Evolutionary conservation across 2,113 vertebrate species (phyloP).

Genomic region (Strigops habroptila): DNA sequence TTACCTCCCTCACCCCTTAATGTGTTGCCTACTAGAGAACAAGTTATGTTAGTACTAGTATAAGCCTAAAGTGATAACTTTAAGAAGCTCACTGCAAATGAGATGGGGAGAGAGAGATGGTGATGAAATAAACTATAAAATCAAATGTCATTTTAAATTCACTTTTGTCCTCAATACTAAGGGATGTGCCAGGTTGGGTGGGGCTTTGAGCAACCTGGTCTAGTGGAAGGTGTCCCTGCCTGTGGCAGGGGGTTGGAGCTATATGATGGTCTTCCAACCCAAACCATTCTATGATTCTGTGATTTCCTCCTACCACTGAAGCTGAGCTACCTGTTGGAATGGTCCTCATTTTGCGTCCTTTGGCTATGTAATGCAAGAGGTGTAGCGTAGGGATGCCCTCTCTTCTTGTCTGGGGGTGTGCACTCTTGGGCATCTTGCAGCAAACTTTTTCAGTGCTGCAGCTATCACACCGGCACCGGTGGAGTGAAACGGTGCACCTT

Average conservation of each 20-base stretch:
- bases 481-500: rapidly evolving
- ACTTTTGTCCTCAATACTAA: background rate
- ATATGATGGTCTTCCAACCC: background rate
- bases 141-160: background rate
- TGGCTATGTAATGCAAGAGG: no score
- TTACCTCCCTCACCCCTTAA: background rate
- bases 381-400: rapidly evolving
- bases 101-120: background rate
- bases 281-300: background rate
- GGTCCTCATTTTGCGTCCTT: background rate
- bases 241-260: background rate
- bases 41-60: background rate
- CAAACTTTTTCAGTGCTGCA: background rate
- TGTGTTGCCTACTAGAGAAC: background rate
- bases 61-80: background rate
- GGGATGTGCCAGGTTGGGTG: background rate
- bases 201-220: background rate
- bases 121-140: background rate
- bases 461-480: rapidly evolving
- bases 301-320: background rate
- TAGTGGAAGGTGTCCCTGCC: background rate
- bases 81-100: background rate
- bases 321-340: background rate
- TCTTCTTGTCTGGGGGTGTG: background rate
- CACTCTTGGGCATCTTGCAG: rapidly evolving